Percentiles rank a stretch among this genome's conserved stretches.
Conservation (phyloP, 2,888 invertebrate genomes). For the Galerucella nymphaeae region DNA sequence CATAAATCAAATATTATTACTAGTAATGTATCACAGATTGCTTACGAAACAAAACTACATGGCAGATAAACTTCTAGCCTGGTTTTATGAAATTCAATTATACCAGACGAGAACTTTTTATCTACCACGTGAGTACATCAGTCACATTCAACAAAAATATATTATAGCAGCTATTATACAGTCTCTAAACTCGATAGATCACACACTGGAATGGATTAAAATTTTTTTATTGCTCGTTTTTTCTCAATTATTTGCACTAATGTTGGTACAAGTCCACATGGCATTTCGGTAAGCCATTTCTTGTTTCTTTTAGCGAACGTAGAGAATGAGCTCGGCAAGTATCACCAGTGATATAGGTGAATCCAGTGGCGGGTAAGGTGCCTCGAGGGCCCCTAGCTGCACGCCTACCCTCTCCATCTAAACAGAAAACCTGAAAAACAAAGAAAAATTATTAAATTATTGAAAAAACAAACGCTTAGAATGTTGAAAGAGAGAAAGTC, state of each 20-base stretch:
- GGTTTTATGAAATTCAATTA: neutral
- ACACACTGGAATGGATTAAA: slow-evolving; percentile 67
- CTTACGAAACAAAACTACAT: slow-evolving; percentile 46
- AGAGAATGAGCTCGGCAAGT: slow-evolving; percentile 69
- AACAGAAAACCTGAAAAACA: slow-evolving; percentile 72
- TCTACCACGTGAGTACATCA: neutral
- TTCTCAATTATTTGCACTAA: slow-evolving; percentile 48
- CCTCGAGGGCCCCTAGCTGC: slow-evolving; percentile 67
- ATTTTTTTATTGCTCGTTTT: slow-evolving; percentile 56
- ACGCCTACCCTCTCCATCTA: slow-evolving; percentile 67
- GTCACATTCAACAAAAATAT: slow-evolving; percentile 51
- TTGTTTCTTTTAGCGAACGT: slow-evolving; percentile 58
- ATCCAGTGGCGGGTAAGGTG: slow-evolving; percentile 78
- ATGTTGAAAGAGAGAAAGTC: too few relatives aligned
- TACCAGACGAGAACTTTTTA: neutral
- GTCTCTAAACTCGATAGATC: slow-evolving; percentile 62
- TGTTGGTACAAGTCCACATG: slow-evolving; percentile 58
- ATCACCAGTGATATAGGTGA: slow-evolving; percentile 80
- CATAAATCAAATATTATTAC: slow-evolving; percentile 10
- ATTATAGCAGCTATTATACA: slow-evolving; percentile 61
- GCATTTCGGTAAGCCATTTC: slow-evolving; percentile 63
- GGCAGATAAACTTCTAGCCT: neutral
- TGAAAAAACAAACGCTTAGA: neutral
- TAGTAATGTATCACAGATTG: slow-evolving; percentile 46
- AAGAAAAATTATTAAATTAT: slow-evolving; percentile 6